Conservation (phyloP, 1,140 invertebrate genomes). For the Diprion similis region DNA sequence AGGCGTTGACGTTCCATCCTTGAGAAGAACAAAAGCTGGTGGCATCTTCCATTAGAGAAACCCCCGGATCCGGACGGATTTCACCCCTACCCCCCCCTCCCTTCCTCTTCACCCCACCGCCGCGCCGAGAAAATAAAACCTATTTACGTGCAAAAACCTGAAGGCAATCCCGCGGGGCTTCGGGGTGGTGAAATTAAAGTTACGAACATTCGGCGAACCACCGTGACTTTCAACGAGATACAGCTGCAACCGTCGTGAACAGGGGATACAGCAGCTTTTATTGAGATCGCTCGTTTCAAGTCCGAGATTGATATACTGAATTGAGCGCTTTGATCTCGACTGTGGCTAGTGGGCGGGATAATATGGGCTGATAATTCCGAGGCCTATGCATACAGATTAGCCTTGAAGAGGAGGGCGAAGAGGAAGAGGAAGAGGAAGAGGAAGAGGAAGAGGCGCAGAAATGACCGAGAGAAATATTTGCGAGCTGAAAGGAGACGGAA, state of each 20-base stretch:
- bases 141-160: neutral
- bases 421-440: neutral
- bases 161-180: neutral
- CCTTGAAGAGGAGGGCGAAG: constrained; percentile 3
- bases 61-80: neutral
- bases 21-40: neutral
- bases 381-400: constrained; percentile 18
- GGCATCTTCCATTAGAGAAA: neutral
- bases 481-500: neutral
- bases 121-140: neutral
- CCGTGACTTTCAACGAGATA: neutral
- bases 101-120: no score
- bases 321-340: neutral
- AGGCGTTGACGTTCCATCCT: neutral
- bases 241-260: neutral
- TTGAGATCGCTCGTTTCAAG: neutral
- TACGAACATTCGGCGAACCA: neutral
- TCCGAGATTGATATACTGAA: neutral
- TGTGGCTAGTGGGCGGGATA: neutral
- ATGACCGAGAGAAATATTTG: neutral
- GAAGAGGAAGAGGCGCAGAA: neutral
- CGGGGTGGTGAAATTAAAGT: neutral
- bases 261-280: neutral
- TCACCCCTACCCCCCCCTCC: no score
- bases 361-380: constrained; percentile 1